Percentiles rank a stretch among this genome's conserved stretches.
phyloP scores from a whole-genome alignment of 2,888 invertebrate genomes.

The Chymomyza procnemis region DNA sequence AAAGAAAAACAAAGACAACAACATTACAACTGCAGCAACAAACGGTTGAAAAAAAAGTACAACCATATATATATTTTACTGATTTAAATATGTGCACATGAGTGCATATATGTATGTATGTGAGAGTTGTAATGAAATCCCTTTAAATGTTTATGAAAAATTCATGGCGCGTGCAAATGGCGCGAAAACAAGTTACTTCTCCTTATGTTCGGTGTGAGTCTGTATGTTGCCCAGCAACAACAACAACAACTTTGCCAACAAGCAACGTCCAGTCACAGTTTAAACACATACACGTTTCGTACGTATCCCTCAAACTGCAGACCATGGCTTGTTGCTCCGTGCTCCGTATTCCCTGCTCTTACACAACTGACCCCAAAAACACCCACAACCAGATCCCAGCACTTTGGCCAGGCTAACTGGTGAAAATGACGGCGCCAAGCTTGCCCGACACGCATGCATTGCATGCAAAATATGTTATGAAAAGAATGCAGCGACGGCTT shows the following conservation, averaged over 20 bases:
- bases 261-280: background rate
- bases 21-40: slow-evolving; percentile 15
- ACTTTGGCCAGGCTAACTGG: slow-evolving; percentile 27
- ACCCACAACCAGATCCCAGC: slow-evolving; percentile 18
- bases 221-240: slow-evolving; percentile 8
- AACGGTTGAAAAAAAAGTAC: slow-evolving; percentile 38
- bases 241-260: slow-evolving; percentile 6
- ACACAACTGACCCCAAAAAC: slow-evolving; percentile 26
- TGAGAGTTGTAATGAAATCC: slow-evolving; percentile 65
- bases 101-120: slow-evolving; percentile 22
- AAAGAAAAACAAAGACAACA: slow-evolving; percentile 17
- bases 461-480: slow-evolving; percentile 69
- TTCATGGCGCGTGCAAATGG: slow-evolving; percentile 72
- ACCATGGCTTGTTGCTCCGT: background rate
- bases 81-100: slow-evolving; percentile 12
- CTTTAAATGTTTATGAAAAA: slow-evolving; percentile 72
- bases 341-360: slow-evolving; percentile 21
- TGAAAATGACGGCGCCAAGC: slow-evolving; percentile 69
- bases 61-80: too few species aligned
- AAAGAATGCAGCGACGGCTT: slow-evolving; percentile 48
- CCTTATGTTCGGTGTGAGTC: slow-evolving; percentile 26
- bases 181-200: slow-evolving; percentile 65
- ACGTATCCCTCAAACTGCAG: slow-evolving; percentile 8
- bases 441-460: slow-evolving; percentile 60
- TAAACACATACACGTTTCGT: background rate